Evolutionary conservation across 1,140 invertebrate genomes (phyloP).

Genomic region (Trichonephila clavata): DNA sequence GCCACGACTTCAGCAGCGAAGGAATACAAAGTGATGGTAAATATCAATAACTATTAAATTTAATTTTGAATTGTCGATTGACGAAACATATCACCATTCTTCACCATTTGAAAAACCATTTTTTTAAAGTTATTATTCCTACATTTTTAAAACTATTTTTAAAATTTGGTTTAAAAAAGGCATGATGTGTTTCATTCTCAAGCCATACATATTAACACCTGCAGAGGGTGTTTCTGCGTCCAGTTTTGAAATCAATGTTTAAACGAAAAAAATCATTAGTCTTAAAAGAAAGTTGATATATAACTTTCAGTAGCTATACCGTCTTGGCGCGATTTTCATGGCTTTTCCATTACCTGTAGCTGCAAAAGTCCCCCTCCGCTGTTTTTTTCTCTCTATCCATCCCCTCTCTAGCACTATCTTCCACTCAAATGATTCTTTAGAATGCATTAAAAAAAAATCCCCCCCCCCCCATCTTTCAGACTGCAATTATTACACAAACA

Average conservation of each 20-base stretch:
- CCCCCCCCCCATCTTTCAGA: neutral
- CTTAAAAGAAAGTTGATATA: neutral
- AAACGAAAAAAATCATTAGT: neutral
- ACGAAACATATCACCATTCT: no score
- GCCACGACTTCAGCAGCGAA: slow-evolving; percentile 78
- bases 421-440: slow-evolving; percentile 46
- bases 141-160: no score
- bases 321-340: neutral
- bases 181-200: no score
- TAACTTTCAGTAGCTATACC: slow-evolving; percentile 2
- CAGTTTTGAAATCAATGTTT: no score
- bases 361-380: neutral
- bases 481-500: slow-evolving; percentile 73
- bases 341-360: neutral
- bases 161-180: no score
- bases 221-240: no score
- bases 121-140: no score
- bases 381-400: neutral
- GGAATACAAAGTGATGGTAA: slow-evolving; percentile 78
- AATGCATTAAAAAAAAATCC: slow-evolving; percentile 37
- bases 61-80: no score
- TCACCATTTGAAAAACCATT: no score
- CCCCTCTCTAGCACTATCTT: neutral
- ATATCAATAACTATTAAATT: neutral
- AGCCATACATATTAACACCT: no score